Evolutionary conservation across 2,113 vertebrate genomes (phyloP).

Genomic region (Gallinago jamesoni): DNA sequence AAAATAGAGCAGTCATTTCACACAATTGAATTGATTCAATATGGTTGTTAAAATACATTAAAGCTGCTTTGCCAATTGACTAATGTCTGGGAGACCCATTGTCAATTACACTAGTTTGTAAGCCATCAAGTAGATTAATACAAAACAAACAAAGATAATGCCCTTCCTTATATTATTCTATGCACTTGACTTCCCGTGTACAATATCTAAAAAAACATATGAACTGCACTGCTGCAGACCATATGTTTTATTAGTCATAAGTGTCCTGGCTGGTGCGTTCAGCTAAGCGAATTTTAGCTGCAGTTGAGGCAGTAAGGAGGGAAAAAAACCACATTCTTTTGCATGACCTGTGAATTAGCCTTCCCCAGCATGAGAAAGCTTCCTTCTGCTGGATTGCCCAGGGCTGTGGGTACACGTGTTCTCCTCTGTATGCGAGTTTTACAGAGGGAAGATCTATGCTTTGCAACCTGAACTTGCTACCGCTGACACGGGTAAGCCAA

Average conservation of each 20-base stretch:
- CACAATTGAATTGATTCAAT: slow-evolving; percentile 61
- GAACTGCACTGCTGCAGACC: slow-evolving; percentile 13
- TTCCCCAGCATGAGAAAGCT: not conserved
- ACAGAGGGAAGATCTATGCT: not conserved
- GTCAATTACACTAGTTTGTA: slow-evolving; percentile 42
- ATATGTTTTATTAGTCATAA: slow-evolving; percentile 45
- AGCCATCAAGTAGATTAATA: slow-evolving; percentile 33
- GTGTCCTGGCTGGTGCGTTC: not conserved
- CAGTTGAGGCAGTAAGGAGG: not conserved
- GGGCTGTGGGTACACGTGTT: not conserved
- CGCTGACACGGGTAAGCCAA: not conserved
- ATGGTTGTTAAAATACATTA: slow-evolving; percentile 60
- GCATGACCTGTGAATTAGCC: not conserved
- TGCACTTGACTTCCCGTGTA: slow-evolving; percentile 43
- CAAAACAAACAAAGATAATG: slow-evolving; percentile 59
- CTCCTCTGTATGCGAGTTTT: not conserved
- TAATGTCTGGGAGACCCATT: slow-evolving; percentile 58
- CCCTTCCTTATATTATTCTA: not conserved
- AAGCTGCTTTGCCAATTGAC: slow-evolving; percentile 52
- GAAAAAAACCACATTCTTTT: not conserved
- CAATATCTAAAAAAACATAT: slow-evolving; percentile 25
- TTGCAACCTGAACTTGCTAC: not conserved
- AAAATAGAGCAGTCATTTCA: slow-evolving; percentile 61
- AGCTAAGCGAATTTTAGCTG: slow-evolving; percentile 25
- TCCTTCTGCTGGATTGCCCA: not conserved